Evolutionary conservation across 2,888 invertebrate species (phyloP).

Genomic region (Harpagoxenus sublaevis): DNA sequence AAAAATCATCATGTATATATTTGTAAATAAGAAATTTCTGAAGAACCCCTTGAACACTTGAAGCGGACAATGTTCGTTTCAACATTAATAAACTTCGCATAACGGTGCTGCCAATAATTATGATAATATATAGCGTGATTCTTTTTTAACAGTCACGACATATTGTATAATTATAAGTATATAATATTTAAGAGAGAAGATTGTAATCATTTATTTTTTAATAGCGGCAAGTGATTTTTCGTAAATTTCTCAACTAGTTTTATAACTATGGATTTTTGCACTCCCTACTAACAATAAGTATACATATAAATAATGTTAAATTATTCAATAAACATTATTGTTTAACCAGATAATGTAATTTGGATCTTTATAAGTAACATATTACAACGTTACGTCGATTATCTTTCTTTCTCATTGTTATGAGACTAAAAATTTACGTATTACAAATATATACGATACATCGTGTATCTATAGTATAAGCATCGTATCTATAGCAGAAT

Average conservation of each 20-base stretch:
- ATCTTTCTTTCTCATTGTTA: background rate
- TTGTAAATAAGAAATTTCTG: slow-evolving; percentile 18
- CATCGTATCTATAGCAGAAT: background rate
- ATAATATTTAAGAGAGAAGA: slow-evolving; percentile 21
- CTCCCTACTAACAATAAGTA: background rate
- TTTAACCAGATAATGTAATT: background rate
- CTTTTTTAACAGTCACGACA: background rate
- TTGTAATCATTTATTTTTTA: slow-evolving; percentile 50
- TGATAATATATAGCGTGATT: slow-evolving; percentile 14
- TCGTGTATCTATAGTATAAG: background rate
- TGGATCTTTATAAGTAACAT: background rate
- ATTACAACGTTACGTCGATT: background rate
- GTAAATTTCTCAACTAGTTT: slow-evolving; percentile 39
- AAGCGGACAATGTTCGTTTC: background rate
- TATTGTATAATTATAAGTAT: background rate
- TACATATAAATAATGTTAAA: slow-evolving; percentile 17
- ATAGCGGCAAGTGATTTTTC: slow-evolving; percentile 12
- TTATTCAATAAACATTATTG: slow-evolving; percentile 43
- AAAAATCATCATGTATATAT: background rate
- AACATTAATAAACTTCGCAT: slow-evolving; percentile 23
- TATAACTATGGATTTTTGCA: slow-evolving; percentile 33
- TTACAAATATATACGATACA: background rate
- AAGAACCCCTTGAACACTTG: background rate
- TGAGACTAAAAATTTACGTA: background rate
- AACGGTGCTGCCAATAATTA: slow-evolving; percentile 39